Evolutionary conservation across 1,140 invertebrate species (phyloP).

Genomic region (Hylaeus volcanicus): DNA sequence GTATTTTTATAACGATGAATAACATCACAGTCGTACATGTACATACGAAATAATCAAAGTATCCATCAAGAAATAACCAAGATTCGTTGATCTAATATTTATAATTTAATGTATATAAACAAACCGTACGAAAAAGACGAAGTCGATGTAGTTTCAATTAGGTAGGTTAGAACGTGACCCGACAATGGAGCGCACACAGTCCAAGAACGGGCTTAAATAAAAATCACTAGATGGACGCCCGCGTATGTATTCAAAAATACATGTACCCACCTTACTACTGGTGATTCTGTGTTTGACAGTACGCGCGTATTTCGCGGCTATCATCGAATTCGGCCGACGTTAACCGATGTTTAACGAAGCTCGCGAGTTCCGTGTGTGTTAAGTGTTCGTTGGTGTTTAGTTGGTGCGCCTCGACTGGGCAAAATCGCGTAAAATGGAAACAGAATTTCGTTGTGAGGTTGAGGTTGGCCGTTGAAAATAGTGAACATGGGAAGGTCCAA

Average conservation of each 20-base stretch:
- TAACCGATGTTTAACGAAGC: constrained; percentile 55
- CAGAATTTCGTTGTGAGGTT: constrained; percentile 70
- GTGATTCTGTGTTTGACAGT: constrained; percentile 60
- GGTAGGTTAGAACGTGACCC: background rate
- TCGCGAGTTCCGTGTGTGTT: constrained; percentile 48
- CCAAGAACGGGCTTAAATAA: background rate
- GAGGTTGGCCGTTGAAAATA: constrained; percentile 71
- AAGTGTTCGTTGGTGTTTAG: constrained; percentile 67
- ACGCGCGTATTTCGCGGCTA: constrained; percentile 68
- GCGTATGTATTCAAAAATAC: constrained; percentile 40
- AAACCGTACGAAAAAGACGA: background rate
- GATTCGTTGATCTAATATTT: too few relatives aligned
- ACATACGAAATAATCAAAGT: background rate
- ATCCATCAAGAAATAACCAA: too few relatives aligned
- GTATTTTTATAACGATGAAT: background rate
- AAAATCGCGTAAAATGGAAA: constrained; percentile 75
- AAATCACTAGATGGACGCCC: constrained; percentile 33
- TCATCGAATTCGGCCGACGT: constrained; percentile 52
- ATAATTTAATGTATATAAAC: background rate
- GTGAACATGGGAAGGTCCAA: constrained; percentile 85
- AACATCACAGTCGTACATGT: too few relatives aligned
- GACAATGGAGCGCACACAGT: background rate
- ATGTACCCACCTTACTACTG: constrained; percentile 51
- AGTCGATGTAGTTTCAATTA: background rate
- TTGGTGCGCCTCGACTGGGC: constrained; percentile 71